Evolutionary conservation across 2,797 vertebrate genomes (phyloP).

Genomic region (Enteromius mattozi): DNA sequence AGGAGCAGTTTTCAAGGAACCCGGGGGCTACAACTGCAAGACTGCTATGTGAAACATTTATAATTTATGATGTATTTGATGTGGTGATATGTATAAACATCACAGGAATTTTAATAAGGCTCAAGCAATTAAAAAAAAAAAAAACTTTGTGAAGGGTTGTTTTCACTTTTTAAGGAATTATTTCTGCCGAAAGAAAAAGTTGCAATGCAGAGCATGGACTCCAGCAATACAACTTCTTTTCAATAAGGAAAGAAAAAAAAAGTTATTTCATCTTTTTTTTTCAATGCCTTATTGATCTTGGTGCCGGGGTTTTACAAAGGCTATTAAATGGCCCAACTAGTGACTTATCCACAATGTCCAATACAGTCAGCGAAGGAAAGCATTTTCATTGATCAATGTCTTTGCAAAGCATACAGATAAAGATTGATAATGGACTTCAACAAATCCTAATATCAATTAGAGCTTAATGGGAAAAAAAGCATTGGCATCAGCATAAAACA

Average conservation of each 20-base stretch:
- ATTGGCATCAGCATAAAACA: slow-evolving; percentile 64
- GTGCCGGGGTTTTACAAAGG: slow-evolving; percentile 72
- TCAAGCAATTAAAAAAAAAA: slow-evolving; percentile 70
- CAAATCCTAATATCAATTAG: slow-evolving; percentile 80
- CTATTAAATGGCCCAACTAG: slow-evolving; percentile 72
- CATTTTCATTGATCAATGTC: slow-evolving; percentile 84
- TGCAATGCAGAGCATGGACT: slow-evolving; percentile 50
- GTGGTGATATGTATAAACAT: slow-evolving; percentile 85
- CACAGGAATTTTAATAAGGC: slow-evolving; percentile 85
- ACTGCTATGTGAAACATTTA: slow-evolving; percentile 83
- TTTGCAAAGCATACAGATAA: slow-evolving; percentile 76
- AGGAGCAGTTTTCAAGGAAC: slow-evolving; percentile 80
- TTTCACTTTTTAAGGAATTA: slow-evolving; percentile 70
- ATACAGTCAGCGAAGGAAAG: slow-evolving; percentile 79
- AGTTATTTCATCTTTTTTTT: slow-evolving; percentile 77
- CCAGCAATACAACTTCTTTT: slow-evolving; percentile 64
- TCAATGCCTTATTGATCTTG: slow-evolving; percentile 78
- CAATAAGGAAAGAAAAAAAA: slow-evolving; percentile 63
- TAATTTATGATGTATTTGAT: slow-evolving; percentile 87
- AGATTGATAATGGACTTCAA: slow-evolving; percentile 83
- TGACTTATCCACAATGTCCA: slow-evolving; percentile 72
- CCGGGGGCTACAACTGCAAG: slow-evolving; percentile 80
- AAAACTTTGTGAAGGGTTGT: slow-evolving; percentile 76
- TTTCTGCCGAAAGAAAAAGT: slow-evolving; percentile 67
- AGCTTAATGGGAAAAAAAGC: slow-evolving; percentile 70